phyloP scores from a whole-genome alignment of 2,113 vertebrate genomes.

The Petromus typicus region DNA sequence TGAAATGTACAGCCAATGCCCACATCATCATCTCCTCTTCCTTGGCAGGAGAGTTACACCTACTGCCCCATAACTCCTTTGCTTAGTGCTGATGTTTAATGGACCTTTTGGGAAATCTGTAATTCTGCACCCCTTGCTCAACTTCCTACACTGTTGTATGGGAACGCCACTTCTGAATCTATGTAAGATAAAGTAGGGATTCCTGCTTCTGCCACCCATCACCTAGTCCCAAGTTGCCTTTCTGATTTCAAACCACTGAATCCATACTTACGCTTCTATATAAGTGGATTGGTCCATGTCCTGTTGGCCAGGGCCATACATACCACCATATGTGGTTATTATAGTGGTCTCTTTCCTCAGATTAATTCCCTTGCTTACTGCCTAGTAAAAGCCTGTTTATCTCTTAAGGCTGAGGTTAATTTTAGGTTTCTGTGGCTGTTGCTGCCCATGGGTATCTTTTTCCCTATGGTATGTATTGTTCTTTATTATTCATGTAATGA shows the following conservation, averaged over 20 bases:
- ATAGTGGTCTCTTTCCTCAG: not conserved
- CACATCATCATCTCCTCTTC: not conserved
- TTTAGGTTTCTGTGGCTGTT: not conserved
- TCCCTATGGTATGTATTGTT: not conserved
- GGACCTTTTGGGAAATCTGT: not conserved
- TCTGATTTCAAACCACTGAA: not conserved
- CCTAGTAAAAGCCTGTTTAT: not conserved
- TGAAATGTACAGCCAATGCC: slow-evolving; percentile 42
- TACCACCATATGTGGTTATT: not conserved
- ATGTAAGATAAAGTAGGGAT: not conserved
- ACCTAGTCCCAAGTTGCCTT: not conserved
- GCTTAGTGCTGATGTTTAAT: not conserved
- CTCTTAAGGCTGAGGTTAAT: not conserved
- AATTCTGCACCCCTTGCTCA: not conserved
- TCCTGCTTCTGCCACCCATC: not conserved
- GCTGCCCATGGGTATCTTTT: not conserved
- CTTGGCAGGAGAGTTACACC: not conserved
- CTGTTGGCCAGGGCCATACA: not conserved
- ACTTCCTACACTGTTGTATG: not conserved
- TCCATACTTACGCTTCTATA: not conserved
- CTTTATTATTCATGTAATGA: not conserved
- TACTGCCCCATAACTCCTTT: not conserved
- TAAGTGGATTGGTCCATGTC: not conserved
- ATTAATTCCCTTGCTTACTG: not conserved
- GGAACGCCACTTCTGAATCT: not conserved